Conservation (phyloP, 2,888 invertebrate genomes). For the Andrena dorsata region DNA sequence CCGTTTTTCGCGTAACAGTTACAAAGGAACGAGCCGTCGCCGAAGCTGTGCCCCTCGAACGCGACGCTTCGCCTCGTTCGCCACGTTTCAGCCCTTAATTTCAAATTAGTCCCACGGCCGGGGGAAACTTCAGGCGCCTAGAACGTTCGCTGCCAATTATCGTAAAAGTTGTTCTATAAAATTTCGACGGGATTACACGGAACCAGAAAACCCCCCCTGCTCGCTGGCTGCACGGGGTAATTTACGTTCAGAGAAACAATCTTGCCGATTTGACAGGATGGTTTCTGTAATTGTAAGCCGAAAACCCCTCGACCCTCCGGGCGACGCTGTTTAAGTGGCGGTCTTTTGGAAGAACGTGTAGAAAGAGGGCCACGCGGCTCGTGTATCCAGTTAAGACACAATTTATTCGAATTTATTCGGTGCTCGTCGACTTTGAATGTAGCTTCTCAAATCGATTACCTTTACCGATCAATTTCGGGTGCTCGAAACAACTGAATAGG, state of each 20-base stretch:
- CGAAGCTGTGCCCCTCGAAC: conserved; percentile 10
- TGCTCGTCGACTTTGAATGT: no score
- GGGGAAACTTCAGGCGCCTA: conserved; percentile 45
- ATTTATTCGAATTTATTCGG: no score
- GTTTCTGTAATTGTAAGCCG: conserved; percentile 64
- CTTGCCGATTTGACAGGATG: conserved; percentile 68
- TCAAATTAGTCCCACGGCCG: conserved; percentile 33
- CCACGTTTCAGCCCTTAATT: conserved; percentile 45
- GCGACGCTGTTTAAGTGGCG: conserved; percentile 25
- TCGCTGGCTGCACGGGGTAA: conserved; percentile 46
- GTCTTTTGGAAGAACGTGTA: conserved; percentile 13
- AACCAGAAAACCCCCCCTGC: conserved; percentile 36
- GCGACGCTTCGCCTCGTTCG: conserved; percentile 1
- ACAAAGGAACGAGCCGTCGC: conserved; percentile 13
- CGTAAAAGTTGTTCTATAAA: conserved; percentile 65
- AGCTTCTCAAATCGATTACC: no score
- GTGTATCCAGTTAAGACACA: not conserved
- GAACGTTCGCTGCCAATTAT: conserved; percentile 51
- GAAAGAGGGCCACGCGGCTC: conserved; percentile 8
- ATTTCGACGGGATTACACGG: conserved; percentile 49
- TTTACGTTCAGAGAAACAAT: conserved; percentile 71
- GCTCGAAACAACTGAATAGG: no score
- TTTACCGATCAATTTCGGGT: no score
- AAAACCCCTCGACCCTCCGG: conserved; percentile 46
- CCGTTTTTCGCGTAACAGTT: conserved; percentile 3